Evolutionary conservation across 2,888 invertebrate genomes (phyloP).

Genomic region (Hydrotaea cyrtoneurina): DNA sequence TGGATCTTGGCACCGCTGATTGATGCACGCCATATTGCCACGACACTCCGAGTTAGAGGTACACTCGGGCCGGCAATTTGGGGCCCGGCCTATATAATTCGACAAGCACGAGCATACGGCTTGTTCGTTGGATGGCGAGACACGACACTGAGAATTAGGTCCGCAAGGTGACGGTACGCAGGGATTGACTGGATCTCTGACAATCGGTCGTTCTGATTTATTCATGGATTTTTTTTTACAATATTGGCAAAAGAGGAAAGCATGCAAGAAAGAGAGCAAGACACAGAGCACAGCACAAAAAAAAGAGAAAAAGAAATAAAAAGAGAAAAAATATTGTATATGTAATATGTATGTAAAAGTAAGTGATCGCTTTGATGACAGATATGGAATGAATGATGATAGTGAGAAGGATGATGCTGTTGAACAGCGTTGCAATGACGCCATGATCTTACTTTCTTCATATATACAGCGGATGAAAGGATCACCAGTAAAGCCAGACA

Average conservation of each 20-base stretch:
- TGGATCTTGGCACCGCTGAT: slow-evolving; percentile 90
- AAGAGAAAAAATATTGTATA: slow-evolving; percentile 63
- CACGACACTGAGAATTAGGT: slow-evolving; percentile 90
- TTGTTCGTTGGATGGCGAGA: slow-evolving; percentile 84
- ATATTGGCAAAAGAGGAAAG: slow-evolving; percentile 57
- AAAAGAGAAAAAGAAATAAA: slow-evolving; percentile 67
- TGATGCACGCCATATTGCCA: slow-evolving; percentile 90
- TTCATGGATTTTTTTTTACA: slow-evolving; percentile 14
- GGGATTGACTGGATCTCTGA: slow-evolving; percentile 83
- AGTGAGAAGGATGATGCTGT: slow-evolving; percentile 13
- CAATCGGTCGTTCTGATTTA: slow-evolving; percentile 75
- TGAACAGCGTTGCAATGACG: slow-evolving; percentile 38
- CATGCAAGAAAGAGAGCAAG: slow-evolving; percentile 65
- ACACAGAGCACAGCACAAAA: slow-evolving; percentile 59
- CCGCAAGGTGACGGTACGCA: slow-evolving; percentile 93
- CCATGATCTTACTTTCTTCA: slow-evolving; percentile 84
- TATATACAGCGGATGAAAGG: slow-evolving; percentile 88
- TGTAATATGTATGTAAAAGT: slow-evolving; percentile 54
- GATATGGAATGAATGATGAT: slow-evolving; percentile 45
- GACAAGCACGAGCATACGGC: slow-evolving; percentile 90
- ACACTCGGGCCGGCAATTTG: slow-evolving; percentile 93
- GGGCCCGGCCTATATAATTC: slow-evolving; percentile 90
- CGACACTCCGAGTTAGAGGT: slow-evolving; percentile 92
- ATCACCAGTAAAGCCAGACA: slow-evolving; percentile 88
- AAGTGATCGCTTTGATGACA: slow-evolving; percentile 31